Conservation (phyloP, 2,888 invertebrate species). For the Hyles lineata region DNA sequence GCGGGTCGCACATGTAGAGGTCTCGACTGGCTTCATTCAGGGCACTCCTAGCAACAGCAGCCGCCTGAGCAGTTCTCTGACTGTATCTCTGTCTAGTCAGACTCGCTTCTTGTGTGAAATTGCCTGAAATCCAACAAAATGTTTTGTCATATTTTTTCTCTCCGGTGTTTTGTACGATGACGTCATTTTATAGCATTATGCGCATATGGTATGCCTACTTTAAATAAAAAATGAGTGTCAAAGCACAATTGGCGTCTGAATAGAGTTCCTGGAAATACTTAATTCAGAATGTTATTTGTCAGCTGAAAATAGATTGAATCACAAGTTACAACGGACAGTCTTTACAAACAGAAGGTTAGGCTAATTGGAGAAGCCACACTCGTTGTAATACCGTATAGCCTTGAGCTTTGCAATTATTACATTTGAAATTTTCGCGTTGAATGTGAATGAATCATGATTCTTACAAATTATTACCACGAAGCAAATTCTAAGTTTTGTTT, state of each 20-base stretch:
- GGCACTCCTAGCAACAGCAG: constrained; percentile 87
- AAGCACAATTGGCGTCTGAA: too few relatives aligned
- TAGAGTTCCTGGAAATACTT: neutral
- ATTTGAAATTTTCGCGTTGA: neutral
- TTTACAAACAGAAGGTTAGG: neutral
- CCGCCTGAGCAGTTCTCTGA: constrained; percentile 87
- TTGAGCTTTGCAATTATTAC: neutral
- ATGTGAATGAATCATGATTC: neutral
- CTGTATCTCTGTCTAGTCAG: constrained; percentile 87
- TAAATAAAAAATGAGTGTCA: too few relatives aligned
- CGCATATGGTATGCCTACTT: too few relatives aligned
- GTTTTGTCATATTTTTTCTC: neutral
- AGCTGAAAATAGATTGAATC: neutral
- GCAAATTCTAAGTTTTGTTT: neutral
- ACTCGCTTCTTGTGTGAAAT: constrained; percentile 90
- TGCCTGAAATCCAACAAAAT: constrained; percentile 79
- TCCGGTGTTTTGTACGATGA: neutral
- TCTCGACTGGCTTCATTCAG: constrained; percentile 88
- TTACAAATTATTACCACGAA: neutral
- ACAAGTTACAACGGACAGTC: neutral
- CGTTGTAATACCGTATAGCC: neutral
- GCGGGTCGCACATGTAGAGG: constrained; percentile 92
- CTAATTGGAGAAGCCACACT: constrained; percentile 13
- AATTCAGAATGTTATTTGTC: neutral
- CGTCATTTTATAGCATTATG: neutral